Evolutionary conservation across 2,113 vertebrate species (phyloP).

Genomic region (Syrrhaptes paradoxus): DNA sequence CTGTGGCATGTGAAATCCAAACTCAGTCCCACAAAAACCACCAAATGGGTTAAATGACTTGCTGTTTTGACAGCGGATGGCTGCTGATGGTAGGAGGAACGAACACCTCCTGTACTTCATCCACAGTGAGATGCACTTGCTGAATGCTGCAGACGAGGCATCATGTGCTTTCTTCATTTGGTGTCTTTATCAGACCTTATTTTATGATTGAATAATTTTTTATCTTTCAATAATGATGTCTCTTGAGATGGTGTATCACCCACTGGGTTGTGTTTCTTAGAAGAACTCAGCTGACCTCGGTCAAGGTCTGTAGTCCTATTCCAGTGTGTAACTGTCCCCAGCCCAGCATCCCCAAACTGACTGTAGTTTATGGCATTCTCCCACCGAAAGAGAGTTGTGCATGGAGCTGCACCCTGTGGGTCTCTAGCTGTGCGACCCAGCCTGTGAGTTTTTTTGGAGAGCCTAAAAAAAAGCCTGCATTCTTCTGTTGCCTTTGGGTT

Average conservation of each 20-base stretch:
- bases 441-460: not conserved
- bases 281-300: not conserved
- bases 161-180: fast-evolving
- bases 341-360: not conserved
- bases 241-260: not conserved
- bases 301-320: not conserved
- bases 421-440: not conserved
- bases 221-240: not conserved
- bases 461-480: not conserved
- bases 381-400: not conserved
- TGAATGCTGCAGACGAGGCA: not conserved
- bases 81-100: not conserved
- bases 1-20: not conserved
- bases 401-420: not conserved
- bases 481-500: not conserved
- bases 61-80: not conserved
- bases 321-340: not conserved
- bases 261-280: not conserved
- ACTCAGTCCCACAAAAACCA: not conserved
- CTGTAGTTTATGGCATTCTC: not conserved
- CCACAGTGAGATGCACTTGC: fast-evolving
- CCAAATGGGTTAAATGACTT: not conserved
- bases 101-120: not conserved
- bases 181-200: not conserved
- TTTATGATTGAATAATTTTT: not conserved